Evolutionary conservation across 2,113 vertebrate genomes (phyloP), one percentile per base, ranked within the genome.

Genomic region (Clarias macrocephalus): DNA sequence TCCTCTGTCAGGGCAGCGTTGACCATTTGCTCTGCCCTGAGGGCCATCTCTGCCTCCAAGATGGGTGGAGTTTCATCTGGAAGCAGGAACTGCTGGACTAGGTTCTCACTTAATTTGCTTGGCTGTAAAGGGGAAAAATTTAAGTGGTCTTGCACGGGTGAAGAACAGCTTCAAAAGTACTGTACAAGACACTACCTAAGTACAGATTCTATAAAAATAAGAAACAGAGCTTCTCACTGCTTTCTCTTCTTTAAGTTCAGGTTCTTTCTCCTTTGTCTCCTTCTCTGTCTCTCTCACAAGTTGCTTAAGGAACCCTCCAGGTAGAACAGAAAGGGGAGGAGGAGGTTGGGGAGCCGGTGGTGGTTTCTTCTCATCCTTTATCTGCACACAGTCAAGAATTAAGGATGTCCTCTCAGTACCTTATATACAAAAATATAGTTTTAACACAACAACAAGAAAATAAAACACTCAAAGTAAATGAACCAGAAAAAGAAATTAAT

Each of bases 291-390:
- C 96, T 87, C 97, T 91, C 86, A 99, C 98, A 0, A 99, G 96
- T 90, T 99, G 98, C 88, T 94, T 97, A 90, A 99, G 98, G 95
- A 99, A 97, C 0, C 98, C 98, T 18, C 97, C 97, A 0, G 98
- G 97, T 76, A 97, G 93, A 37, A 94, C 94, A 0, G 97, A 97
- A 85, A 97, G 94, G 0, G 97, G 93, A 0, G 96, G 94, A 0
- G 97, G 96, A 0, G 97, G 95, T 0, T 93, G 92, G 0, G 96
- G 90, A 0, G 92, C 90, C 0, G 95, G 94, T 0, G 59, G 66
- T 16, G 93, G 95, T 88, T 95, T 96, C 84, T 98, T 98, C 93
- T 99, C 97, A 88, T 99, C 97, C 91, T 96, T 96, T 15, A 99
- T 99, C 97, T 99, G 96, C 28, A 86, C 37, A n/a, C 18, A 59